Evolutionary conservation across 2,113 vertebrate genomes (phyloP), one percentile per base, ranked within the genome.

Genomic region (Indicator maculatus): DNA sequence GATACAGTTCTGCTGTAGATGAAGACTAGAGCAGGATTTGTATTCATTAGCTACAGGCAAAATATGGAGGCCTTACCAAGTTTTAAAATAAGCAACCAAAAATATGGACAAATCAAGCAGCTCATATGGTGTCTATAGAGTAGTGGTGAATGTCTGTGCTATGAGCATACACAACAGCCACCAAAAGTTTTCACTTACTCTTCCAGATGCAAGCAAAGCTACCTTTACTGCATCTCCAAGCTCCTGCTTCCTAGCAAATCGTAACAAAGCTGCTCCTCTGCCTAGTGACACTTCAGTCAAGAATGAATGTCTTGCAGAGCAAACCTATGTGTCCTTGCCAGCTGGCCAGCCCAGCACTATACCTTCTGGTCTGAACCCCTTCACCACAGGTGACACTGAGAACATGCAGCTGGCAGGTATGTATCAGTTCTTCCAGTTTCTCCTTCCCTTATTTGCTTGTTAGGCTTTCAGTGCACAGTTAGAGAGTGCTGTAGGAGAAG

Each of bases 171-270:
- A 1, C n/a, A 38, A 23, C 15, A 73, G 31, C 17, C 27, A 86
- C 58, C 39, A 75, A 75, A 18, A 26, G 20, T 82, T 88, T 91
- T 83, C 4, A 23, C 83, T 95, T 93, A 18, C 31, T 72, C 69
- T 98, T 97, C 65, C 96, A 99, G 99, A 99, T 96, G 99, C 98
- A 77, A 99, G 99, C 96, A 99, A 99, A 98, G 99, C 99, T 14
- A 98, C 99, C 17, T 99, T 99, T 94, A 98, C 98, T 2, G 99
- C 99, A 41, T 99, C 99, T 19, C 99, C 99, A 2, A 99, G 99
- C 90, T 99, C 99, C 70, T 99, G 99, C 95, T 99, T 99, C 95
- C 96, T 99, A 64, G 99, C 99, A 92, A 99, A 98, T 96, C 99
- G 99, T 80, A 99, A 97, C 97, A 99, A 99, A 96, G 83, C 95